Conservation (phyloP, 2,113 vertebrate genomes). For the Tyrannus savana region DNA sequence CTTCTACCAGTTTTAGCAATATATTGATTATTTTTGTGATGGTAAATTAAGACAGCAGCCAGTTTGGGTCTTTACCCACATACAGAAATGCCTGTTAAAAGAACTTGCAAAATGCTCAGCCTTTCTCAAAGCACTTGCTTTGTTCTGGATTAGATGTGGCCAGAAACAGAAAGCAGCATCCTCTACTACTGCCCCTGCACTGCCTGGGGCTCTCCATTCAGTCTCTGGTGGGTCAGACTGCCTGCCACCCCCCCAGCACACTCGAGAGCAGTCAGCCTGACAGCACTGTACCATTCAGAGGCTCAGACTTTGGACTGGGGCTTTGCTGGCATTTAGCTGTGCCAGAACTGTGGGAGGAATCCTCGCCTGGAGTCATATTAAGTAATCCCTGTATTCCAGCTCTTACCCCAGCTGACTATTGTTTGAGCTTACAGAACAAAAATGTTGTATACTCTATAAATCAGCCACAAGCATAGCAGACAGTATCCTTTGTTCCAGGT, state of each 20-base stretch:
- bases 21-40: neutral
- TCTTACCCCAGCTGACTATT: neutral
- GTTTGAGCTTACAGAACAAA: neutral
- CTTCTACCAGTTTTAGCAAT: neutral
- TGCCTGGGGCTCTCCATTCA: neutral
- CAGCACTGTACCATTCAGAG: accelerated
- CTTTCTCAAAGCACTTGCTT: neutral
- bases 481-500: neutral
- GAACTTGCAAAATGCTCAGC: neutral
- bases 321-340: neutral
- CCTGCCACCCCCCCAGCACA: neutral
- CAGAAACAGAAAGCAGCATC: neutral
- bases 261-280: neutral
- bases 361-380: neutral
- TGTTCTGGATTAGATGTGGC: neutral
- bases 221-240: neutral
- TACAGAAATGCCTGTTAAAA: neutral
- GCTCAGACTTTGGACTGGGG: neutral
- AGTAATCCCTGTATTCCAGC: neutral
- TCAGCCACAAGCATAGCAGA: neutral
- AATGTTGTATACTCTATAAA: neutral
- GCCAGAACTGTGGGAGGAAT: neutral
- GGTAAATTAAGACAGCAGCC: neutral
- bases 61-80: neutral
- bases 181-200: neutral